phyloP scores from a whole-genome alignment of 2,113 vertebrate species.

The Motacilla tschutschensis region DNA sequence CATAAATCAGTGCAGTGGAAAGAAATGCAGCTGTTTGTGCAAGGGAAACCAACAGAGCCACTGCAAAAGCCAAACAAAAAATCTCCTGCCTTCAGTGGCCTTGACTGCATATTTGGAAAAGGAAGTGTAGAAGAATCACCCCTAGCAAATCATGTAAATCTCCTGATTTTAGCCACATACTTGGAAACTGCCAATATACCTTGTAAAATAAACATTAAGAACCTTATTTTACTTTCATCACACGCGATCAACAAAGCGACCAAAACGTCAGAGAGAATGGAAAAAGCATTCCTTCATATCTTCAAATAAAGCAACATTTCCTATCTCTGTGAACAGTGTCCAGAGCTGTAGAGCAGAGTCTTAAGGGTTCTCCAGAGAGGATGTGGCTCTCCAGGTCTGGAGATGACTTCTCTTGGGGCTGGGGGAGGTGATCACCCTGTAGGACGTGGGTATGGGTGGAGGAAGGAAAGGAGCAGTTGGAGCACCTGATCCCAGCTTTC shows the following conservation, averaged over 20 bases:
- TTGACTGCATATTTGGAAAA: neutral
- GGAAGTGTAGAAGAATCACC: neutral
- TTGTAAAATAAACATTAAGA: neutral
- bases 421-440: neutral
- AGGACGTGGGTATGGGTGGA: neutral
- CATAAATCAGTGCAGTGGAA: neutral
- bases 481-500: neutral
- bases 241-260: rapidly evolving
- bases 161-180: neutral
- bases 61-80: neutral
- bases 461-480: neutral
- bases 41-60: neutral
- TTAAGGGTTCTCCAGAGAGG: neutral
- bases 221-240: neutral
- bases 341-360: neutral
- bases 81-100: neutral
- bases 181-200: neutral
- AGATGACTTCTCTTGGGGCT: neutral
- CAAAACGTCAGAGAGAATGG: neutral
- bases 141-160: neutral
- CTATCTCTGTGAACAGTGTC: neutral
- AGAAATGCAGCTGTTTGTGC: neutral
- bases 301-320: neutral
- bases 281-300: neutral
- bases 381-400: neutral